Evolutionary conservation across 2,888 invertebrate species (phyloP).

Genomic region (Diarsia mendica): DNA sequence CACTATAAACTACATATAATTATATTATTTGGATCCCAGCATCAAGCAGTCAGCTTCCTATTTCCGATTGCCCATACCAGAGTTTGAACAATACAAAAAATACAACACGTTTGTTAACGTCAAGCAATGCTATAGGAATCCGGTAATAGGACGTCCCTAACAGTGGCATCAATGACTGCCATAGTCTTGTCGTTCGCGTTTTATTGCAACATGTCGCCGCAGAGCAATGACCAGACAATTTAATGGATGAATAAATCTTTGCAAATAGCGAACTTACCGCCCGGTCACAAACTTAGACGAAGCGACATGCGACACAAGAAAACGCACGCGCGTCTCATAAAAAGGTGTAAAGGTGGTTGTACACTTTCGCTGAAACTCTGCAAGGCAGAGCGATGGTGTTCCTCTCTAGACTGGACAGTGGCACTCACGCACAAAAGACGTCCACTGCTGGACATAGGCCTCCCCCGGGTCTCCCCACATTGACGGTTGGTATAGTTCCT

Average conservation of each 20-base stretch:
- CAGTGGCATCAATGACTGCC: conserved; percentile 8
- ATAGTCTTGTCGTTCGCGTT: conserved; percentile 27
- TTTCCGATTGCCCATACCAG: conserved; percentile 15
- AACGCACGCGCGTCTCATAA: neutral
- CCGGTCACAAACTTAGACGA: neutral
- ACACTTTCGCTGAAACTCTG: neutral
- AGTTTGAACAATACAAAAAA: neutral
- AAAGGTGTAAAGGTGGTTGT: neutral
- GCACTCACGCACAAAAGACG: no score
- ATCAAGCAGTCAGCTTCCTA: neutral
- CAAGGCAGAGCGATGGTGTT: neutral
- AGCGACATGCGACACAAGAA: neutral
- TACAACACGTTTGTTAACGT: neutral
- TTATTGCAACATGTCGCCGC: conserved; percentile 36
- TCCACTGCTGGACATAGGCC: no score
- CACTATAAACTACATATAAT: no score
- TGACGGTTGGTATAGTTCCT: neutral
- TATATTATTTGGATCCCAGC: neutral
- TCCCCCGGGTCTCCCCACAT: no score
- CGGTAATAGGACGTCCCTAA: conserved; percentile 34
- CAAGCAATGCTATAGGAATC: conserved; percentile 38
- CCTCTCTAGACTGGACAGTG: no score
- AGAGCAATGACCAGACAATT: conserved; percentile 50
- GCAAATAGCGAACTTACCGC: conserved; percentile 1
- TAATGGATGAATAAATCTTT: conserved; percentile 13